Evolutionary conservation across 2,888 invertebrate genomes (phyloP).

Genomic region (Sarcophaga subvicina): DNA sequence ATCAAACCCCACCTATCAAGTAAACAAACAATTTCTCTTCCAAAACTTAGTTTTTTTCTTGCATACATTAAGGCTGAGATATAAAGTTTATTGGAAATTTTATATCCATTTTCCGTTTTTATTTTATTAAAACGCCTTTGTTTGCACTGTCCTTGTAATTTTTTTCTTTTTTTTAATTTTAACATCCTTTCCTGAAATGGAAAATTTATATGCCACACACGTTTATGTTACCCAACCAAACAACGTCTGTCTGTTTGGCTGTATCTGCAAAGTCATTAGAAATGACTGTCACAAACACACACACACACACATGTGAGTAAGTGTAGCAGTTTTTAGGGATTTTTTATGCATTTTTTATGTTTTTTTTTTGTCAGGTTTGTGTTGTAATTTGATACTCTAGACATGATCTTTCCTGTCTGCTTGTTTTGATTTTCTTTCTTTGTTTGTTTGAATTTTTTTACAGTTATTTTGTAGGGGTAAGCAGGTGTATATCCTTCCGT

Average conservation of each 20-base stretch:
- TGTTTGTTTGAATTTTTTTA: background rate
- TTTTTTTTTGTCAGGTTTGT: slow-evolving; percentile 14
- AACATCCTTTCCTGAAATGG: background rate
- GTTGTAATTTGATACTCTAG: slow-evolving; percentile 58
- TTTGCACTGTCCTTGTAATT: slow-evolving; percentile 6
- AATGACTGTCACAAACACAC: slow-evolving; percentile 37
- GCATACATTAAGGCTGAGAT: slow-evolving; percentile 21
- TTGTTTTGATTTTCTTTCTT: background rate
- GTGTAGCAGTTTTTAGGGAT: background rate
- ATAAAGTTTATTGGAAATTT: slow-evolving; percentile 21
- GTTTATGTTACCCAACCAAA: slow-evolving; percentile 11
- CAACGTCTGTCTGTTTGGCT: background rate
- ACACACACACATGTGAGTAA: background rate
- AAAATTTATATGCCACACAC: slow-evolving; percentile 64
- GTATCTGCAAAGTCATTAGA: slow-evolving; percentile 56
- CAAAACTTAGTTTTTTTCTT: background rate
- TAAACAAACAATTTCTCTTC: background rate
- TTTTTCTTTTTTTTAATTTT: slow-evolving; percentile 1
- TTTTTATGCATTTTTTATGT: background rate
- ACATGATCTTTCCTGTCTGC: slow-evolving; percentile 63
- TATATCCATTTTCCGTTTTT: background rate
- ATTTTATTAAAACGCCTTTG: background rate
- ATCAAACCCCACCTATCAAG: background rate
- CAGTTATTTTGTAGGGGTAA: slow-evolving; percentile 17
- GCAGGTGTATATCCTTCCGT: slow-evolving; percentile 47